A percentile compares a stretch with the other conserved stretches of the same genome.
phyloP scores from a whole-genome alignment of 2,888 invertebrate genomes.

The Drosophila eohydei region DNA sequence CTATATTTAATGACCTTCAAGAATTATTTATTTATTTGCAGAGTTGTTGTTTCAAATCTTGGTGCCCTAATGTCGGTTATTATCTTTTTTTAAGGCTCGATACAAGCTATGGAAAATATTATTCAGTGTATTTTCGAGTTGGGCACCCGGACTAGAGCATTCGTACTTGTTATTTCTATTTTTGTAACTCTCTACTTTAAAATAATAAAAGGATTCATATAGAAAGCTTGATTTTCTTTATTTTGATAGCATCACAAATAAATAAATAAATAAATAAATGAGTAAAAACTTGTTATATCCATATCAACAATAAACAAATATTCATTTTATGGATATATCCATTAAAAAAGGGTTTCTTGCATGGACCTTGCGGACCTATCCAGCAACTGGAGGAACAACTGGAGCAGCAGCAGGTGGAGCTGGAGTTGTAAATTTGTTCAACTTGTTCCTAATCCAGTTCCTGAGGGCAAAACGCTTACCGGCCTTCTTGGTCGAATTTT shows the following conservation, averaged over 20 bases:
- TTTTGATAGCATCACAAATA: background rate
- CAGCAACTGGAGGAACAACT: accelerated
- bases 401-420: background rate
- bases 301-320: background rate
- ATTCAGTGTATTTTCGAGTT: too few relatives aligned
- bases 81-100: too few relatives aligned
- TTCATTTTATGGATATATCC: background rate
- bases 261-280: conserved; percentile 10
- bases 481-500: background rate
- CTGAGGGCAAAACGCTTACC: conserved; percentile 22
- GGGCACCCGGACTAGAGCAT: too few relatives aligned
- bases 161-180: too few relatives aligned
- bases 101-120: too few relatives aligned
- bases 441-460: conserved; percentile 36
- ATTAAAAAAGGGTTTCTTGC: background rate
- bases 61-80: too few relatives aligned
- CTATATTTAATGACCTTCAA: too few relatives aligned
- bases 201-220: background rate
- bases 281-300: background rate
- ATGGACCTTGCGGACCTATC: too few relatives aligned
- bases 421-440: conserved; percentile 1
- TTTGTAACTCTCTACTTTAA: too few relatives aligned
- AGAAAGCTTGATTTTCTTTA: background rate
- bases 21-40: too few relatives aligned
- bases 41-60: too few relatives aligned